Evolutionary conservation across 92 coral and sea anemone genomes (phyloP), one percentile per base, ranked within the genome.

Genomic region (Palythoa caribaeorum): DNA sequence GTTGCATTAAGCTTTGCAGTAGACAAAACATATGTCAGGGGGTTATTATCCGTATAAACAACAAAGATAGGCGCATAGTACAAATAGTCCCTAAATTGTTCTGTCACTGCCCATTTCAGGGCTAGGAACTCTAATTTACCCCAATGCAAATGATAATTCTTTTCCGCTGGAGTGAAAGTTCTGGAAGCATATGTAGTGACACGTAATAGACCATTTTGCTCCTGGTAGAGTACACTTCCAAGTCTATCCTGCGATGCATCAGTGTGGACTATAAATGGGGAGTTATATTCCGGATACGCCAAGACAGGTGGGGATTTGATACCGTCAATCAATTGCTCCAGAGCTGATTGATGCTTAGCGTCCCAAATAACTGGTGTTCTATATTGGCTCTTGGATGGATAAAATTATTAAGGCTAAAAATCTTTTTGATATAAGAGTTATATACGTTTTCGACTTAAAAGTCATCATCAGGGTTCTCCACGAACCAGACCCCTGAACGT

Each of bases 51-150:
- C 1, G 85, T 87, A 84, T 66, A 78, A 0, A 87, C 85, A 3
- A 73, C 70, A 74, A 89, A 89, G 48, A 44, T 35, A 19, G 88
- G 91, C 19, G 88, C 77, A 35, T 74, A 89, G 38, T 89, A 83
- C 54, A 83, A 37, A 79, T 83, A 81, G 78, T 89, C 91, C 3
- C 91, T 28, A 63, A 83, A 83, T 75, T 89, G 91, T 17, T 89
- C 79, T 48, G 79, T 76, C 48, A 84, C 86, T 71, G 77, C 81
- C 92, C 92, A 89, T 38, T 84, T 89, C 53, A 89, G 66, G 17
- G 89, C 89, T 21, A 84, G 70, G 55, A 89, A 84, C 21, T 89
- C 88, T n/a, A 84, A 21, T 60, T 89, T 84, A 44, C 86, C 92
- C 3, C 89, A 68, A 55, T 76, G 89, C 51, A 89, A 5, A 5